Percentiles rank a stretch among this genome's conserved stretches.
Evolutionary conservation across 2,113 vertebrate genomes (phyloP).

Genomic region (zebrafish (Danio rerio)): GRCz12tu NC_133191.1:22240501-22241000

Average conservation of each 20-base stretch:
- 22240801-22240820: background rate
- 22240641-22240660: slow-evolving; percentile 50
- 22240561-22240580: background rate
- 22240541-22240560: background rate
- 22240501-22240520: slow-evolving; percentile 16
- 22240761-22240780: background rate
- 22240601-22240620: slow-evolving; percentile 46
- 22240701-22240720: background rate
- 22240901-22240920: background rate
- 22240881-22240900: slow-evolving; percentile 18
- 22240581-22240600: slow-evolving; percentile 38
- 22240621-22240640: slow-evolving; percentile 56
- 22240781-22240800: background rate
- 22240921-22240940: background rate
- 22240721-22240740: background rate
- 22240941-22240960: background rate
- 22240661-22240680: slow-evolving; percentile 20
- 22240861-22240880: slow-evolving; percentile 4
- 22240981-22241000: no score
- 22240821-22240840: background rate
- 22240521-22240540: background rate
- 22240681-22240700: slow-evolving; percentile 64
- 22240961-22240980: background rate
- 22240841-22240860: background rate
- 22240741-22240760: background rate